Conservation (phyloP, 2,888 invertebrate genomes). For the Yponomeuta evonymella region DNA sequence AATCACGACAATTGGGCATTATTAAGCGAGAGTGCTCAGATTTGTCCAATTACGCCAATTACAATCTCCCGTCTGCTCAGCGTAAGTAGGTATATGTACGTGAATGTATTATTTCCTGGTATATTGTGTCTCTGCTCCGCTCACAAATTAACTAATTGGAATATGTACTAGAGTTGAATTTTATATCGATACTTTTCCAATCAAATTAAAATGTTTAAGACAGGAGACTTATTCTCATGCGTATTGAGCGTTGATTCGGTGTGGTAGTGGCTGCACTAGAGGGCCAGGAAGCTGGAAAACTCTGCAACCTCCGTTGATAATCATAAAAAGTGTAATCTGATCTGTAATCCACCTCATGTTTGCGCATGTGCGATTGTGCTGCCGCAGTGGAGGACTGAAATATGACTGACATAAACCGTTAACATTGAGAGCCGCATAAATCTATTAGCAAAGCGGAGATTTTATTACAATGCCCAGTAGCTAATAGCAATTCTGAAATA, state of each 20-base stretch:
- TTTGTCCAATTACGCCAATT: conserved; percentile 75
- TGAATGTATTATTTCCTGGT: conserved; percentile 67
- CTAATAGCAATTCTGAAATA: neutral
- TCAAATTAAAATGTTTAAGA: too few relatives aligned
- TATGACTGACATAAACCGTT: conserved; percentile 16
- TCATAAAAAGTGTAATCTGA: conserved; percentile 35
- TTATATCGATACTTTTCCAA: neutral
- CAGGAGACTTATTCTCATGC: too few relatives aligned
- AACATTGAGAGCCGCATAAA: conserved; percentile 16
- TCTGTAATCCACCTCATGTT: conserved; percentile 23
- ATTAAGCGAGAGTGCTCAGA: conserved; percentile 67
- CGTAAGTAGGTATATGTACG: conserved; percentile 36
- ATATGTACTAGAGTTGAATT: conserved; percentile 26
- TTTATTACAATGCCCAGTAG: conserved; percentile 15
- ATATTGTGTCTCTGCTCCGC: conserved; percentile 71
- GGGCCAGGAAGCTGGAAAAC: neutral
- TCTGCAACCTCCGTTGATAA: conserved; percentile 15
- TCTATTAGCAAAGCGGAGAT: conserved; percentile 13
- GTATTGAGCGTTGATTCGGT: too few relatives aligned
- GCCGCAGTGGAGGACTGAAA: conserved; percentile 9
- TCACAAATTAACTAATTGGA: conserved; percentile 71
- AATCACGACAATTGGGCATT: conserved; percentile 70
- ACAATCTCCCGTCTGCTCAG: conserved; percentile 60
- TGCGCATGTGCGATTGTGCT: conserved; percentile 17
- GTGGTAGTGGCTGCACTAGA: too few relatives aligned